Percentiles rank a stretch among this genome's conserved stretches.
Evolutionary conservation across 2,113 vertebrate species (phyloP).

Genomic region (Psophia crepitans): DNA sequence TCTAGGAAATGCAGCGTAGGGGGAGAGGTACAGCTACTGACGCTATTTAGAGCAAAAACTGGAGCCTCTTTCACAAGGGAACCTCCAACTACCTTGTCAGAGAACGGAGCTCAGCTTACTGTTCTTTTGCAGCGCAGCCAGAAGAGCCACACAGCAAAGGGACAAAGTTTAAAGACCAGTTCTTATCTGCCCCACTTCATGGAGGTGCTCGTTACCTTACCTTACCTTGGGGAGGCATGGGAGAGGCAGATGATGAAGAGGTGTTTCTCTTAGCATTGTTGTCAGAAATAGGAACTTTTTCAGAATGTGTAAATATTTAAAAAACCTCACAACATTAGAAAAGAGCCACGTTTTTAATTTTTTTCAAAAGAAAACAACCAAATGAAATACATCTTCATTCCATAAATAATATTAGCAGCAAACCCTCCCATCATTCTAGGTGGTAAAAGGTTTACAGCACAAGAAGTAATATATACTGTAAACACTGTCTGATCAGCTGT

Average conservation of each 20-base stretch:
- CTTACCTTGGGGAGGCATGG: neutral
- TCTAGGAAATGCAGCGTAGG: neutral
- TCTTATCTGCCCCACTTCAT: neutral
- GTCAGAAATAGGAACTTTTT: neutral
- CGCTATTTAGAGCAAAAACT: neutral
- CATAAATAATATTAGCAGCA: conserved; percentile 81
- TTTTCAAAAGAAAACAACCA: conserved; percentile 69
- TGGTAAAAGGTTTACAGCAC: conserved; percentile 24
- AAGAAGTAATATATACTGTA: neutral
- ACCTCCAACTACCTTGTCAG: neutral
- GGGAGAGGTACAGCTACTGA: neutral
- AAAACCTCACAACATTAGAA: neutral
- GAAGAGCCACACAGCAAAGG: neutral
- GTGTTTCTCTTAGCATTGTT: neutral
- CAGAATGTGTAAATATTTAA: neutral
- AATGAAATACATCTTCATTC: conserved; percentile 72
- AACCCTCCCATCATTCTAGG: conserved; percentile 34
- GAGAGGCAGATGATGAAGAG: neutral
- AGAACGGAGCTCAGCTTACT: neutral
- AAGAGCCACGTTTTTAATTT: conserved; percentile 66
- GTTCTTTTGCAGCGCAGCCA: neutral
- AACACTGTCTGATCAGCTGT: neutral
- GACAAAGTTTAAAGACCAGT: neutral
- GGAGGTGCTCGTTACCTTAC: neutral
- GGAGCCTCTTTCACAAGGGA: neutral